phyloP scores from a whole-genome alignment of 1,140 invertebrate genomes.

The Globodera rostochiensis region DNA sequence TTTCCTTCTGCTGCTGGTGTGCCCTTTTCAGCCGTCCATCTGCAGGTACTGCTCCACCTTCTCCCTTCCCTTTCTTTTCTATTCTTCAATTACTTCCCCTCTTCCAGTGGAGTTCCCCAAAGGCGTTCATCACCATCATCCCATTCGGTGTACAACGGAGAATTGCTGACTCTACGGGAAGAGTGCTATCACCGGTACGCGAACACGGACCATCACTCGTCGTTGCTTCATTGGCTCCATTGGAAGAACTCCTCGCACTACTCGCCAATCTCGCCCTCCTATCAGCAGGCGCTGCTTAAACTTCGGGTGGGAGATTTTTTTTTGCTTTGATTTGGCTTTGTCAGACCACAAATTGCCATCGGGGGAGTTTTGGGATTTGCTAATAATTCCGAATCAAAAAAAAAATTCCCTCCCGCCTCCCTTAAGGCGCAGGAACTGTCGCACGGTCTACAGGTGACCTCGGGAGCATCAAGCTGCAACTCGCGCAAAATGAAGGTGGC shows the following conservation, averaged over 20 bases:
- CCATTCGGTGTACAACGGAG: neutral
- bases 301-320: slow-evolving; percentile 50
- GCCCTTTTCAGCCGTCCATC: neutral
- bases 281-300: slow-evolving; percentile 63
- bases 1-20: neutral
- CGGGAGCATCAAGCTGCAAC: slow-evolving; percentile 61
- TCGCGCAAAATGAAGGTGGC: slow-evolving; percentile 53
- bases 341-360: neutral
- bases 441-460: slow-evolving; percentile 63
- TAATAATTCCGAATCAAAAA: no score
- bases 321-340: neutral
- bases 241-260: slow-evolving; percentile 65
- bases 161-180: slow-evolving; percentile 35
- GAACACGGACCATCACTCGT: slow-evolving; percentile 58
- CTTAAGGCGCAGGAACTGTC: slow-evolving; percentile 54
- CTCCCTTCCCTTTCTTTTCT: neutral
- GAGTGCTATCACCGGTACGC: slow-evolving; percentile 51
- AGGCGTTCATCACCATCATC: neutral
- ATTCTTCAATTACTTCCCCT: neutral
- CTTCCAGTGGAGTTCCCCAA: slow-evolving; percentile 5
- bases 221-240: slow-evolving; percentile 60
- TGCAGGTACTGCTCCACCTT: neutral
- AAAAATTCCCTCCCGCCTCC: no score
- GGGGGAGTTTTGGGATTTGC: no score
- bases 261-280: slow-evolving; percentile 64